Percentiles rank a stretch among this genome's conserved stretches.
phyloP scores from a whole-genome alignment of 2,888 invertebrate genomes.

The Scaptomyza reducta region DNA sequence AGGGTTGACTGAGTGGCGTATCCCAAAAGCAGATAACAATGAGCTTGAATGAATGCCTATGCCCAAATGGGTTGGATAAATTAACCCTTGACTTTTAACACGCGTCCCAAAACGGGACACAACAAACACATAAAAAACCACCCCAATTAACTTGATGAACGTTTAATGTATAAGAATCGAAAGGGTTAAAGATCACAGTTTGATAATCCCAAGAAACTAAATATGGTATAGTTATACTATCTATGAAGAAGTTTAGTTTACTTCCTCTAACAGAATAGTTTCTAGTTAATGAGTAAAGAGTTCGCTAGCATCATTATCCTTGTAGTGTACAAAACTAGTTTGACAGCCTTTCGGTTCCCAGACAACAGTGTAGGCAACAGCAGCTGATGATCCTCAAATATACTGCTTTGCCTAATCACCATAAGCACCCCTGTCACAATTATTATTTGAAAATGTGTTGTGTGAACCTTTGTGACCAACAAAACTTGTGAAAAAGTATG shows the following conservation, averaged over 20 bases:
- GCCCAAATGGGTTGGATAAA: constrained; percentile 51
- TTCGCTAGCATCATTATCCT: neutral
- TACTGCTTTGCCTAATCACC: constrained; percentile 27
- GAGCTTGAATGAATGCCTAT: constrained; percentile 12
- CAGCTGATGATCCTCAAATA: constrained; percentile 46
- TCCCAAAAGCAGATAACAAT: constrained; percentile 55
- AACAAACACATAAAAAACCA: constrained; percentile 18
- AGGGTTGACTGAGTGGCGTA: constrained; percentile 52
- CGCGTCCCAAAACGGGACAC: constrained; percentile 46
- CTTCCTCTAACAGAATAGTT: neutral
- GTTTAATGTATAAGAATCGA: neutral
- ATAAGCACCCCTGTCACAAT: constrained; percentile 56
- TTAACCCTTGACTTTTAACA: constrained; percentile 68
- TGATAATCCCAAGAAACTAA: neutral
- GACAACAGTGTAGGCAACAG: constrained; percentile 21
- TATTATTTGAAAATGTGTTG: constrained; percentile 55
- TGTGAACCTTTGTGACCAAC: constrained; percentile 52
- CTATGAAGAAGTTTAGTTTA: neutral
- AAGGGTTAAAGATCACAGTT: neutral
- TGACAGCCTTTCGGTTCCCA: constrained; percentile 67
- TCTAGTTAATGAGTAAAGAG: neutral
- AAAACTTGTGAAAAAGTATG: constrained; percentile 23
- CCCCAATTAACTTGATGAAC: constrained; percentile 41
- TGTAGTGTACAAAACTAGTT: constrained; percentile 42
- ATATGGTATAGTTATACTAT: neutral